Evolutionary conservation across 2,797 vertebrate species (phyloP), one percentile per base, ranked within the genome.

Genomic region (Helarctos malayanus): DNA sequence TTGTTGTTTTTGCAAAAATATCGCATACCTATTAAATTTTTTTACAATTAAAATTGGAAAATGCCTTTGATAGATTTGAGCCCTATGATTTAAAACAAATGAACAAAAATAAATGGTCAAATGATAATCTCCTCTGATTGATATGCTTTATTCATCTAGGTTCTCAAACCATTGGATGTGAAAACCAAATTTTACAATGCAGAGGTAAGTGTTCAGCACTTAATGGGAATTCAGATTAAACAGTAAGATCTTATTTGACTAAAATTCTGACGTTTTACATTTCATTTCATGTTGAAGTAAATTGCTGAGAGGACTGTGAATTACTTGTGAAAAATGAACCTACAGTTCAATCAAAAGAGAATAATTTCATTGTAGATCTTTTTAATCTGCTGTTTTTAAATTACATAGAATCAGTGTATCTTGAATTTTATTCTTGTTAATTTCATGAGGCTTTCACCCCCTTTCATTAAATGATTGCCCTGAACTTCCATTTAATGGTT

Each of bases 161-260:
- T 99, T 96, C 99, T 99, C 97, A 99, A 99, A 98, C 99, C 99
- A 61, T 97, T 99, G 91, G 99, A 99, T 96, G 99, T 99, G 98
- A 99, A 99, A 99, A 99, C 99, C 71, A 99, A 99, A 98, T 99
- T 99, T 99, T 99, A 99, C 99, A 99, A 99, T 47, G 99, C 99
- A 1, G 99, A 99, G 99, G 99, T 99, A 98, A 99, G 99, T 97
- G 15, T 96, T 91, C 79, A 52, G 61, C 45, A 83, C 18, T 41
- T 96, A 95, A 56, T 97, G 75, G 3, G 82, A 92, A 94, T 92
- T 96, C 29, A 78, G 0, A 63, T 92, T 91, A 81, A 79, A 94
- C 89, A 78, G 89, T 86, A 87, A 93, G 41, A 89, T 90, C 10
- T 75, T 96, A 56, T 27, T 75, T 92, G 82, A 91, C 52, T 86